Conservation (phyloP, 1,140 invertebrate species). For the Leptopilina clavipes region DNA sequence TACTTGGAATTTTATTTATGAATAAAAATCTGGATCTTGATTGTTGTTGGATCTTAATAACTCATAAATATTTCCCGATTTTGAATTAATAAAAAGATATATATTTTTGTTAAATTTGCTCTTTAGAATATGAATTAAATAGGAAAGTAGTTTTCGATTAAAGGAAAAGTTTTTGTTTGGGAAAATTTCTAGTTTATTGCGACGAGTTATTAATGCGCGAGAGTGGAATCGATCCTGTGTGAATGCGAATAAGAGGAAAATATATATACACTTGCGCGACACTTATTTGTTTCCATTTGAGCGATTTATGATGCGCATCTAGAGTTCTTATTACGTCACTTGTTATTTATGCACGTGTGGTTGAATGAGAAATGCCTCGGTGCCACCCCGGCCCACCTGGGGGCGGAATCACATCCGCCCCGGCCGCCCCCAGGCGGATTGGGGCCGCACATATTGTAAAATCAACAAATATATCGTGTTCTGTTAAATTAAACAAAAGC, state of each 20-base stretch:
- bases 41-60: no score
- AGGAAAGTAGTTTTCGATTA: no score
- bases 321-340: constrained; percentile 48
- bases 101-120: no score
- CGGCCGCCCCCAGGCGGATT: constrained; percentile 71
- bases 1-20: no score
- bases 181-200: no score
- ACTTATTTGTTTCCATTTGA: constrained; percentile 47
- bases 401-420: constrained; percentile 73
- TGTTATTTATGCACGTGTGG: constrained; percentile 57
- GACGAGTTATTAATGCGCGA: no score
- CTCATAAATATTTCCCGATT: no score
- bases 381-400: constrained; percentile 73
- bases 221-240: neutral
- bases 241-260: neutral
- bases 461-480: constrained; percentile 18
- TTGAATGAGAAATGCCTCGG: constrained; percentile 69
- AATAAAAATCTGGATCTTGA: no score
- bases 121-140: no score
- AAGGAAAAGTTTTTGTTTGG: no score
- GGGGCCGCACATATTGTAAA: constrained; percentile 60
- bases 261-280: constrained; percentile 2
- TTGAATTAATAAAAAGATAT: no score
- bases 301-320: constrained; percentile 40
- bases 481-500: constrained; percentile 9